Evolutionary conservation across 2,888 invertebrate genomes (phyloP).

Genomic region (Campaea margaritaria): DNA sequence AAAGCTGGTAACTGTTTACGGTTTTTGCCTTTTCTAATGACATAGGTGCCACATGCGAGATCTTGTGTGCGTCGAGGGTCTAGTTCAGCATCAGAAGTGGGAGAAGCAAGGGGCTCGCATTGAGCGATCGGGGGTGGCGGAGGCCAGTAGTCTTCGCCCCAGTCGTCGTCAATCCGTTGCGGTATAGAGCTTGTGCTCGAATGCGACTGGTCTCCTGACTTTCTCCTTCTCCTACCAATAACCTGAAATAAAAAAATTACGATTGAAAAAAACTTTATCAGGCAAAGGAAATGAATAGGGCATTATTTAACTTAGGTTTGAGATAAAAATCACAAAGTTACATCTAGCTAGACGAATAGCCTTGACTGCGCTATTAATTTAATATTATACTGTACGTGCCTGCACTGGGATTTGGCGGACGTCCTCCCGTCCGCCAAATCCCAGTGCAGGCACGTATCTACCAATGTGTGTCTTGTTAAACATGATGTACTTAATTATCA

Average conservation of each 20-base stretch:
- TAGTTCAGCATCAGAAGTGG: slow-evolving; percentile 86
- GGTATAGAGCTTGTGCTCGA: slow-evolving; percentile 91
- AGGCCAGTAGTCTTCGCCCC: slow-evolving; percentile 89
- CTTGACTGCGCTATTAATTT: too few relatives aligned
- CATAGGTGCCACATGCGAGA: slow-evolving; percentile 89
- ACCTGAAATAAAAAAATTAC: slow-evolving; percentile 72
- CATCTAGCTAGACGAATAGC: too few relatives aligned
- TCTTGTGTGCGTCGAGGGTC: slow-evolving; percentile 70
- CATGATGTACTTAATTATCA: too few relatives aligned
- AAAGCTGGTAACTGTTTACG: slow-evolving; percentile 87
- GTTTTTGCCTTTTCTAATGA: slow-evolving; percentile 90
- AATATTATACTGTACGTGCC: too few relatives aligned
- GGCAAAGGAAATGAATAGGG: background rate
- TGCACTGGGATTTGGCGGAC: too few relatives aligned
- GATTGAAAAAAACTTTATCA: background rate
- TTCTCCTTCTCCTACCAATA: slow-evolving; percentile 83
- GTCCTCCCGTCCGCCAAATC: too few relatives aligned
- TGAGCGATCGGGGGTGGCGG: slow-evolving; percentile 88
- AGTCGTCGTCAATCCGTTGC: slow-evolving; percentile 86
- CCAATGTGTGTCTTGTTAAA: too few relatives aligned
- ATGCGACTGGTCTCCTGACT: slow-evolving; percentile 85
- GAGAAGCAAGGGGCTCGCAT: slow-evolving; percentile 88
- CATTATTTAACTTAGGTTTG: background rate
- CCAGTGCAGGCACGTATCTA: too few relatives aligned
- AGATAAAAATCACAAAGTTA: too few relatives aligned